A percentile compares a stretch with the other conserved stretches of the same genome.
Evolutionary conservation across 2,888 invertebrate genomes (phyloP).

Genomic region (Drosophila antonietae): DNA sequence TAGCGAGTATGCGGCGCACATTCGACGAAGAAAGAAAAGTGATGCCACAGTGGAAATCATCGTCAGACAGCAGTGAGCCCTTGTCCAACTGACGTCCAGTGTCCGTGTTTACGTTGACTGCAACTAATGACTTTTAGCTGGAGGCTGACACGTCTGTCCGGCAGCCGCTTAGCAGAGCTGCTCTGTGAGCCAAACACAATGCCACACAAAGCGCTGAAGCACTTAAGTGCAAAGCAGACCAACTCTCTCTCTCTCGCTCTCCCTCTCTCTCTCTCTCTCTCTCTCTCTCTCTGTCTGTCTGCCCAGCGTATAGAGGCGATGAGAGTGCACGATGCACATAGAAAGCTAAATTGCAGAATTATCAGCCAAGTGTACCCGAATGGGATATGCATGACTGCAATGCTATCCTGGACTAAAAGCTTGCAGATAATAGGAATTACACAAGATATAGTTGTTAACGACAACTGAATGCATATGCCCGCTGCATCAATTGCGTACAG

Average conservation of each 20-base stretch:
- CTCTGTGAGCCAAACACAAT: constrained; percentile 52
- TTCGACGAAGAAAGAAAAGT: neutral
- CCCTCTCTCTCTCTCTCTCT: neutral
- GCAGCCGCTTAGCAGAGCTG: constrained; percentile 24
- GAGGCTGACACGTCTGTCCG: constrained; percentile 50
- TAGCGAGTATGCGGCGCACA: constrained; percentile 1
- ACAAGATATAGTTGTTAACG: neutral
- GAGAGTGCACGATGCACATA: constrained; percentile 5
- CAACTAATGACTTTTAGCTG: constrained; percentile 75
- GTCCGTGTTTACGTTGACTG: constrained; percentile 54
- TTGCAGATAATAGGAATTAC: neutral
- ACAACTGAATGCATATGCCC: neutral
- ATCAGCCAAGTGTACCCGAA: neutral
- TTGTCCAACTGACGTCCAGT: constrained; percentile 25
- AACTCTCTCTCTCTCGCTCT: constrained; percentile 5
- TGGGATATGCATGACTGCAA: neutral
- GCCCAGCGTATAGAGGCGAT: neutral
- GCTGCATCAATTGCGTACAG: neutral
- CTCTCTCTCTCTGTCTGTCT: neutral
- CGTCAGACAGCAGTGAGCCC: constrained; percentile 8
- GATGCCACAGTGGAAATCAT: constrained; percentile 26
- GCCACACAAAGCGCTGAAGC: constrained; percentile 62
- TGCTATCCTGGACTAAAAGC: neutral
- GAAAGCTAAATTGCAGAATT: constrained; percentile 33
- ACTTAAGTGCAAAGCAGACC: constrained; percentile 68